Evolutionary conservation across 2,888 invertebrate species (phyloP), one percentile per base, ranked within the genome.

Genomic region (Habroteleia sp.): DNA sequence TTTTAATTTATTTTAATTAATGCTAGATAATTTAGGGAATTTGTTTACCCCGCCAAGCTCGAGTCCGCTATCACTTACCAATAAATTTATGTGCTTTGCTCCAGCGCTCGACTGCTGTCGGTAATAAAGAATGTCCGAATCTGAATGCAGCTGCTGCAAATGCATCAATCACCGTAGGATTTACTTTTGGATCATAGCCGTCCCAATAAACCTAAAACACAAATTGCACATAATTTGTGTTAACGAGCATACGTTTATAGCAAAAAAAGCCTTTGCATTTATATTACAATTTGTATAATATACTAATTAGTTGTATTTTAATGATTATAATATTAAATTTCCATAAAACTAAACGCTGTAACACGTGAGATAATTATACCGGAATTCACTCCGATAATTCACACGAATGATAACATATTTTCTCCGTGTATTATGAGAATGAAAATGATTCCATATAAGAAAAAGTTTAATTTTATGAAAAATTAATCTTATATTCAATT

Each of bases 81-180:
- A 97, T 96, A 84, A 97, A 97, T 89, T 97, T 97, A 87, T 97
- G 97, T 14, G 96, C 96, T 89, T 97, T 97, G 58, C 96, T 97
- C 96, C 97, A 97, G 85, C 97, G 92, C 88, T 97, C 97, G 2
- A 97, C 94, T 14, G 96, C 95, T 0, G 96, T 96, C 5, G 97
- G 97, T 73, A 97, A 88, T 10, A 97, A 89, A 0, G 97, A 97
- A 87, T 97, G 97, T 0, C 97, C 97, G 81, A 97, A 97, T 82
- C 97, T 92, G 89, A 96, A 97, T 6, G 97, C 97, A 37, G 97
- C 97, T 7, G 96, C 92, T n/a, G 96, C 94, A 85, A 97, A 97
- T 1, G 96, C 94, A 72, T 95, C 96, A 77, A 97, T 93, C 16
- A 97, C 95, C 78, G 95, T 94, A 0, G 97, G 96, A 89, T 97